phyloP scores from a whole-genome alignment of 1,140 invertebrate genomes.

The Physella acuta region DNA sequence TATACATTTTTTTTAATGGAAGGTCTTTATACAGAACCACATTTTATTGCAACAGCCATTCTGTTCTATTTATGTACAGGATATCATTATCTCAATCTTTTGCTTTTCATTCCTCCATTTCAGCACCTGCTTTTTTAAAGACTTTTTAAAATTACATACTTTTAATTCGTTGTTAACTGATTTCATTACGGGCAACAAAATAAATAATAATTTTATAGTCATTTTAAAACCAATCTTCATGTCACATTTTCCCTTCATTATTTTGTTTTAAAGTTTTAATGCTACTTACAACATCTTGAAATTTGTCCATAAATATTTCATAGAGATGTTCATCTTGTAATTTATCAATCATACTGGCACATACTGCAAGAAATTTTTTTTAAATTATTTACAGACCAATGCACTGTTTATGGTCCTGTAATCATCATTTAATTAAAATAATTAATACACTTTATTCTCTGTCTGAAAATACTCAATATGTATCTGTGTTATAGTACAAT shows the following conservation, averaged over 20 bases:
- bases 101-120: too few species aligned
- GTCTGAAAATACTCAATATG: neutral
- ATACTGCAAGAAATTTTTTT: neutral
- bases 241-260: neutral
- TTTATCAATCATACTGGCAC: neutral
- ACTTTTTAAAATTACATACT: too few species aligned
- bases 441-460: neutral
- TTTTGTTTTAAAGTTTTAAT: neutral
- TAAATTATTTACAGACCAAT: neutral
- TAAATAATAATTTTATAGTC: neutral
- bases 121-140: too few species aligned
- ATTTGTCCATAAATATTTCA: slow-evolving; percentile 14
- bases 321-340: slow-evolving; percentile 7
- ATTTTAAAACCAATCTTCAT: neutral
- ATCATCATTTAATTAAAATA: neutral
- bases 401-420: neutral
- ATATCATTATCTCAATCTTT: too few species aligned
- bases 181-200: too few species aligned
- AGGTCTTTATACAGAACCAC: neutral
- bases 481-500: neutral
- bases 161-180: too few species aligned
- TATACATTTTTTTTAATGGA: neutral
- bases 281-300: neutral
- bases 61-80: too few species aligned
- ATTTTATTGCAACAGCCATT: too few species aligned